Conservation (phyloP, 2,888 invertebrate genomes). For the Napeogenes inachia region DNA sequence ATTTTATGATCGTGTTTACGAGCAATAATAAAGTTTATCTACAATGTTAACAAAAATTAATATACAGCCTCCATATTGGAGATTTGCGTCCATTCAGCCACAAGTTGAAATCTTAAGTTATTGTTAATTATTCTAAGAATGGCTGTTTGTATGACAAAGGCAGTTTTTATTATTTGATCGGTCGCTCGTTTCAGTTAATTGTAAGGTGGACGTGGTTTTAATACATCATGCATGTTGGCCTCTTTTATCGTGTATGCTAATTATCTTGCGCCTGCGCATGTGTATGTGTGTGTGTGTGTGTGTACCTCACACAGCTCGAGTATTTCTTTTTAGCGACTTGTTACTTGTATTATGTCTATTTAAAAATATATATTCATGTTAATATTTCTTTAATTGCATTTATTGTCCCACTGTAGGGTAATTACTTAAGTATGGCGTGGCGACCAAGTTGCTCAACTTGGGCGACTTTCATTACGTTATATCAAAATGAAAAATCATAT, state of each 20-base stretch:
- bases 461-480: too few species aligned
- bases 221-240: slow-evolving; percentile 71
- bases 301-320: too few species aligned
- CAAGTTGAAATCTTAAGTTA: slow-evolving; percentile 47
- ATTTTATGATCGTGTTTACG: slow-evolving; percentile 25
- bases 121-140: slow-evolving; percentile 61
- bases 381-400: too few species aligned
- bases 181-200: slow-evolving; percentile 70
- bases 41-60: slow-evolving; percentile 33
- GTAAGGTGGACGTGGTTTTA: slow-evolving; percentile 73
- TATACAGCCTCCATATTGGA: slow-evolving; percentile 53
- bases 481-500: slow-evolving; percentile 7
- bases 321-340: too few species aligned
- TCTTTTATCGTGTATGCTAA: slow-evolving; percentile 70
- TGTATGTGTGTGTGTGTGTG: slow-evolving; percentile 12
- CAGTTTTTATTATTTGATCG: slow-evolving; percentile 73
- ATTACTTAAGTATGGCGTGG: too few species aligned
- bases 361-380: too few species aligned
- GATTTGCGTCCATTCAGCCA: slow-evolving; percentile 32
- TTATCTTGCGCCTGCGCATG: slow-evolving; percentile 35
- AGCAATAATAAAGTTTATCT: slow-evolving; percentile 26
- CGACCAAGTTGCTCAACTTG: too few species aligned
- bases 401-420: too few species aligned
- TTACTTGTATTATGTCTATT: too few species aligned
- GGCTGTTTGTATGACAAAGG: slow-evolving; percentile 69